A percentile compares a stretch with the other conserved stretches of the same genome.
phyloP scores from a whole-genome alignment of 2,797 vertebrate species.

The Clarias pachynema region DNA sequence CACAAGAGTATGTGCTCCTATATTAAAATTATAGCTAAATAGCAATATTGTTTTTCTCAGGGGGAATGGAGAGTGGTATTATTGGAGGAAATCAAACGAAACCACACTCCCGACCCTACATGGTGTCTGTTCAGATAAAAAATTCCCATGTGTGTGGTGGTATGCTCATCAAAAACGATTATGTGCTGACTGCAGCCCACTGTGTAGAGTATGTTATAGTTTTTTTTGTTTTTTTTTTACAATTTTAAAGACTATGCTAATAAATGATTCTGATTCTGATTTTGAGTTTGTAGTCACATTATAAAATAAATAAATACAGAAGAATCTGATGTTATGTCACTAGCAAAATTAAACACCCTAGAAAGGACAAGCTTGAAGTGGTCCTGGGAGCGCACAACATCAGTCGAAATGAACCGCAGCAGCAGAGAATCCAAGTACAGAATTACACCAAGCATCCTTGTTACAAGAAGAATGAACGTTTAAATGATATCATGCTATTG shows the following conservation, averaged over 20 bases:
- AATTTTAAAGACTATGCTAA: background rate
- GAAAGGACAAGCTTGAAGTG: background rate
- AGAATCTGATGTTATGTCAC: background rate
- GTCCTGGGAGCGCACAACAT: slow-evolving; percentile 32
- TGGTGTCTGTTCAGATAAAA: slow-evolving; percentile 66
- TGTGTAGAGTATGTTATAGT: slow-evolving; percentile 57
- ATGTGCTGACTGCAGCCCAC: slow-evolving; percentile 73
- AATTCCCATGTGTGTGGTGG: slow-evolving; percentile 60
- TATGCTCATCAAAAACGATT: slow-evolving; percentile 68
- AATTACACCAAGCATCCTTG: slow-evolving; percentile 20
- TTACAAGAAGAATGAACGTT: fast-evolving
- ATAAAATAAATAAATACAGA: background rate
- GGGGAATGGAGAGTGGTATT: slow-evolving; percentile 62
- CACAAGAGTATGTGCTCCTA: too few relatives aligned
- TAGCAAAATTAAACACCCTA: background rate
- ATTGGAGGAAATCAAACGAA: slow-evolving; percentile 61
- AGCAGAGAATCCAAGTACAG: slow-evolving; percentile 28
- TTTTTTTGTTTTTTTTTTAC: background rate
- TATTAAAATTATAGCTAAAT: background rate
- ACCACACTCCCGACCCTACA: slow-evolving; percentile 74
- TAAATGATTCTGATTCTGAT: background rate
- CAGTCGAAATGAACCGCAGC: background rate
- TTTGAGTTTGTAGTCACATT: background rate
- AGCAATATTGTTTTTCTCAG: slow-evolving; percentile 51
- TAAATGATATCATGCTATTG: slow-evolving; percentile 46